These are phyloP conservation scores for Eulemur rubriventer DNA, from an alignment of 2,797 vertebrate genomes.

Conservation along the genomic window DNA sequence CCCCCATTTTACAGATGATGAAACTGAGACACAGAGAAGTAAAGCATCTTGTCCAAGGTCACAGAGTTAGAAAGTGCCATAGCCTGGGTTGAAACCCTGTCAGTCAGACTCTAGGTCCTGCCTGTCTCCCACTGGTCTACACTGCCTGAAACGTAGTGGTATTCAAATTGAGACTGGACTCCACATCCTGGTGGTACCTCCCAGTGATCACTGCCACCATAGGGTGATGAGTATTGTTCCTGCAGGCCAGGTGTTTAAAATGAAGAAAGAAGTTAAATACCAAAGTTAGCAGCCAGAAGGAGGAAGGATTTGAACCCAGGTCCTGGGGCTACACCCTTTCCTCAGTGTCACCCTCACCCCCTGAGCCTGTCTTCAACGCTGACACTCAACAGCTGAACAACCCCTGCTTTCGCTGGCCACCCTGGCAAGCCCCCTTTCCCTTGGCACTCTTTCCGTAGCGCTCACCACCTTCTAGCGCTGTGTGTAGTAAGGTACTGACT, in stretches of 20 bases:
- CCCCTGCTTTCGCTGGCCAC: not conserved
- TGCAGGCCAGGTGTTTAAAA: not conserved
- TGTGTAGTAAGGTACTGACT: not conserved
- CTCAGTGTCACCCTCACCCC: not conserved
- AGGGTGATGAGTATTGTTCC: not conserved
- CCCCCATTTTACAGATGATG: not conserved
- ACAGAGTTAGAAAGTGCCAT: not conserved
- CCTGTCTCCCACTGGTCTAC: not conserved
- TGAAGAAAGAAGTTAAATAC: not conserved
- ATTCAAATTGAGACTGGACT: not conserved
- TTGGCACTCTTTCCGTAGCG: not conserved
- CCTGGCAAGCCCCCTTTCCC: not conserved
- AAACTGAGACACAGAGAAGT: not conserved
- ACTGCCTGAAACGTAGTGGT: not conserved
- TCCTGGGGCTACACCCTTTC: not conserved
- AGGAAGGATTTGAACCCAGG: constrained; percentile 3
- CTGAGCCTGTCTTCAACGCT: not conserved
- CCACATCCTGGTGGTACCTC: not conserved
- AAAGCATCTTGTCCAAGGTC: not conserved
- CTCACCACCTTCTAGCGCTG: not conserved
- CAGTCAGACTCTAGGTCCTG: not conserved
- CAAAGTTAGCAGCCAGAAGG: not conserved
- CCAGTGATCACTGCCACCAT: not conserved
- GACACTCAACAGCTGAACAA: not conserved
- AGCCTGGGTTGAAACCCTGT: not conserved